Base-by-base conservation (phyloP, 2,113 vertebrate species). In the Eclectus roratus region DNA sequence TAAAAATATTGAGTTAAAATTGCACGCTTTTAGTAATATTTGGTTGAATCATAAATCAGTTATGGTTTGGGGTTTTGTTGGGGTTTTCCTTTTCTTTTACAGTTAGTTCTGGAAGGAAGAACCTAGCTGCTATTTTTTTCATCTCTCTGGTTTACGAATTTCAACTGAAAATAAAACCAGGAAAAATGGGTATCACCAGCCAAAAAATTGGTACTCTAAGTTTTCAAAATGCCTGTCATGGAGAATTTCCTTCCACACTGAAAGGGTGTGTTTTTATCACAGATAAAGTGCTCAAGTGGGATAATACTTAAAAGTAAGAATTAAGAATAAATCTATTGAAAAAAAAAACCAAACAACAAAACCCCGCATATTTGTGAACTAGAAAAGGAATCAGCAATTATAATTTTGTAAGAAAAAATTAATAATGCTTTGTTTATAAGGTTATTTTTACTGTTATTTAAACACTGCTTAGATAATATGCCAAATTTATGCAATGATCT, bases 331-430 rank as follows among this genome's bases (percentile, higher is more conserved):
- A 64, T 1, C 11, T 58, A 21, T 1, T 3, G 20, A 13, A 15
- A 14, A 63, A 65, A 29, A 63, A 15, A 4, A 4, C 2, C 17
- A 46, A 47, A 23, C 53, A 58, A 58, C 13, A 58, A 58, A 53
- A 4, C 0, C 1, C 2, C 15, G 24, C 10, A 55, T 8, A 14
- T 33, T 29, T 47, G 50, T 63, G 63, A 93, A 64, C 6, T 33
- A 31, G 18, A 18, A 14, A 80, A 78, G 56, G 21, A 88, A 85
- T 44, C 18, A 28, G 13, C 18, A 73, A 12, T 41, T 74, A 66
- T 8, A 1, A 10, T 39, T 86, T 73, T 24, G 8, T 71, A 85
- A 52, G 39, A 92, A 91, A 91, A 95, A 89, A 64, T 5, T 3
- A 87, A 82, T 8, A 4, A 50, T 64, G 18, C 9, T 85, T 77